Evolutionary conservation across 2,113 vertebrate genomes (phyloP).

Genomic region (Perca flavescens): DNA sequence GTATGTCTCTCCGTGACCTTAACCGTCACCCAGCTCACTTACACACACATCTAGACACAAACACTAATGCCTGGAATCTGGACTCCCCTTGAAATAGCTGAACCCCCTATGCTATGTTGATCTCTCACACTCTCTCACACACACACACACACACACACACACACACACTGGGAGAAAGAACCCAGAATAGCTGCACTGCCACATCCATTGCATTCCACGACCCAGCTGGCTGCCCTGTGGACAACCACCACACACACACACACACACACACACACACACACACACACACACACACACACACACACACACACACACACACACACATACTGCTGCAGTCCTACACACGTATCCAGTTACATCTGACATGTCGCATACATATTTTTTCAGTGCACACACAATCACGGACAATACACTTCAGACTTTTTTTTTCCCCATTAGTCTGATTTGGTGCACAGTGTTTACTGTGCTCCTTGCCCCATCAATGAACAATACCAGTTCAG

Average conservation of each 20-base stretch:
- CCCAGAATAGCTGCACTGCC: slow-evolving; percentile 68
- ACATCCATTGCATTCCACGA: slow-evolving; percentile 66
- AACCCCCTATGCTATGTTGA: slow-evolving; percentile 52
- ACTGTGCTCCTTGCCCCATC: slow-evolving; percentile 28
- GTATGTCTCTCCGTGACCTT: slow-evolving; percentile 37
- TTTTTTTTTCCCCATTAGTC: slow-evolving; percentile 40
- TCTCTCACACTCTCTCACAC: slow-evolving; percentile 8
- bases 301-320: slow-evolving; percentile 10
- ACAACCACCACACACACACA: slow-evolving; percentile 34
- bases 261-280: slow-evolving; percentile 11
- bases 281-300: slow-evolving; percentile 23
- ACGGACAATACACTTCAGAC: slow-evolving; percentile 15
- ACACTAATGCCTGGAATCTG: slow-evolving; percentile 58
- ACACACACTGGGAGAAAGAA: slow-evolving; percentile 27
- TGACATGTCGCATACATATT: slow-evolving; percentile 28
- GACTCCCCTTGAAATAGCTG: slow-evolving; percentile 71
- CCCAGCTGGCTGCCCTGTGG: slow-evolving; percentile 55
- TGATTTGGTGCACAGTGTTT: slow-evolving; percentile 48
- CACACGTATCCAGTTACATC: slow-evolving; percentile 6
- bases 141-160: slow-evolving; percentile 10
- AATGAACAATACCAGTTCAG: slow-evolving; percentile 65
- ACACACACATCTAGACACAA: slow-evolving; percentile 16
- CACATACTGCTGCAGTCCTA: slow-evolving; percentile 24
- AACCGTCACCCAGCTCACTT: slow-evolving; percentile 29
- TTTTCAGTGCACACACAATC: slow-evolving; percentile 8